Evolutionary conservation across 2,888 invertebrate genomes (phyloP).

Genomic region (Phragmatobia fuliginosa): DNA sequence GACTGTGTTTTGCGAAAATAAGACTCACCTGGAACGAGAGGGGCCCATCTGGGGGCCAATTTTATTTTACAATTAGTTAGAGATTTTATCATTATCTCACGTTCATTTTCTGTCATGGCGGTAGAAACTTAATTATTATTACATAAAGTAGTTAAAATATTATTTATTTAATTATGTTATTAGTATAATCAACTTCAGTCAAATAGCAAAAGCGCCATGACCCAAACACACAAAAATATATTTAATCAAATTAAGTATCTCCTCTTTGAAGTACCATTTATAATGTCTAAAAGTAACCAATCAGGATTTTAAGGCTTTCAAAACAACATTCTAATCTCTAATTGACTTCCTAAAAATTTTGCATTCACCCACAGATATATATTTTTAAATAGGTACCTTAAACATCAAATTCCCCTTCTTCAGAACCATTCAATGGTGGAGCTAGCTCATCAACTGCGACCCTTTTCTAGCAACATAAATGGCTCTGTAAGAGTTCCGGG

Average conservation of each 20-base stretch:
- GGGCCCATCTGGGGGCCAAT: too few relatives aligned
- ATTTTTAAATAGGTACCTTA: slow-evolving; percentile 44
- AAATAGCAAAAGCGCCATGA: not conserved
- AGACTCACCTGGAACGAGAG: too few relatives aligned
- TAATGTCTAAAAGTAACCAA: not conserved
- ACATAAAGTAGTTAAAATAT: too few relatives aligned
- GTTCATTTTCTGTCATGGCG: too few relatives aligned
- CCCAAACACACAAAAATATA: not conserved
- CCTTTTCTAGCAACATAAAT: slow-evolving; percentile 72
- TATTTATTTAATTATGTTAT: too few relatives aligned
- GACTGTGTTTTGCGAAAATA: too few relatives aligned
- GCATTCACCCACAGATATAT: slow-evolving; percentile 12
- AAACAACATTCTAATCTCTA: not conserved
- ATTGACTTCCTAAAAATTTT: not conserved
- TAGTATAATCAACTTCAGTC: too few relatives aligned
- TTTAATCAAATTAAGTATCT: not conserved
- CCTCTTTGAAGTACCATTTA: not conserved
- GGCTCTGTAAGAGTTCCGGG: slow-evolving; percentile 61
- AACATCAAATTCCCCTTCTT: slow-evolving; percentile 31
- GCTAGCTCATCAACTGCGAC: slow-evolving; percentile 65
- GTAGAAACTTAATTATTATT: too few relatives aligned
- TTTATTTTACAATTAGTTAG: too few relatives aligned
- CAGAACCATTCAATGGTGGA: slow-evolving; percentile 55
- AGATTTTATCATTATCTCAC: too few relatives aligned
- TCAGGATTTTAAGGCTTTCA: not conserved